These are phyloP conservation scores for Crenuchus spilurus DNA, from an alignment of 2,797 vertebrate species.

Conservation along the genomic window DNA sequence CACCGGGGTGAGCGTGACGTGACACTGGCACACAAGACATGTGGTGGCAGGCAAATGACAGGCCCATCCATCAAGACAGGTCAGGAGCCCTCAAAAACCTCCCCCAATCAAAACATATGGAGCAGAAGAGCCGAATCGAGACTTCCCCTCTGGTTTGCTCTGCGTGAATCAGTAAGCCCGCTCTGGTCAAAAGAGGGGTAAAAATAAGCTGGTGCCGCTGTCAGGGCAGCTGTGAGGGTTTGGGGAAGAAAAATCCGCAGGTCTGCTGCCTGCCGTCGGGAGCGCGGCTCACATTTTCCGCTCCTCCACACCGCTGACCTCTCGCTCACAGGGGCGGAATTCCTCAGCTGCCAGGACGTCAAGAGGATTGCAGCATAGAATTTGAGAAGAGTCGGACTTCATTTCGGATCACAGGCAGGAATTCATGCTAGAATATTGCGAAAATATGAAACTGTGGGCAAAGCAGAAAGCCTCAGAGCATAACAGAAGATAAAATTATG, in stretches of 20 bases:
- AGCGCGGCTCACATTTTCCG: constrained; percentile 61
- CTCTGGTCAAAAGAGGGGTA: constrained; percentile 3
- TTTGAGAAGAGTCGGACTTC: constrained; percentile 53
- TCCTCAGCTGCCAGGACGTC: constrained; percentile 56
- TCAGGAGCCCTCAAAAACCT: constrained; percentile 37
- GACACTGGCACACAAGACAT: constrained; percentile 9
- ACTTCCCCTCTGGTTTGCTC: constrained; percentile 26
- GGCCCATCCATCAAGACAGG: constrained; percentile 56
- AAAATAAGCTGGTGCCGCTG: constrained; percentile 47
- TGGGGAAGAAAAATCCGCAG: constrained; percentile 39
- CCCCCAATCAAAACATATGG: constrained; percentile 51
- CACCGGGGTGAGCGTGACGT: constrained; percentile 20
- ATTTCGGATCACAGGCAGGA: constrained; percentile 38
- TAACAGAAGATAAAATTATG: background rate
- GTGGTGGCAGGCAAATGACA: constrained; percentile 47
- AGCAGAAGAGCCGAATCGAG: constrained; percentile 22
- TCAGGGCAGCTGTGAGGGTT: constrained; percentile 32
- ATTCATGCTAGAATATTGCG: constrained; percentile 16
- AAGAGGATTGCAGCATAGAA: constrained; percentile 52
- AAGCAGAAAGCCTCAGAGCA: background rate
- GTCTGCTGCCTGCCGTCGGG: constrained; percentile 46
- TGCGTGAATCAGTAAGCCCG: constrained; percentile 29
- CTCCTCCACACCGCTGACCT: constrained; percentile 48
- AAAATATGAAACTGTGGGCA: background rate
- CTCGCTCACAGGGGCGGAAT: constrained; percentile 46